These are phyloP conservation scores for Minunthozetes semirufus DNA, from an alignment of 2,888 invertebrate genomes.

Conservation along the genomic window DNA sequence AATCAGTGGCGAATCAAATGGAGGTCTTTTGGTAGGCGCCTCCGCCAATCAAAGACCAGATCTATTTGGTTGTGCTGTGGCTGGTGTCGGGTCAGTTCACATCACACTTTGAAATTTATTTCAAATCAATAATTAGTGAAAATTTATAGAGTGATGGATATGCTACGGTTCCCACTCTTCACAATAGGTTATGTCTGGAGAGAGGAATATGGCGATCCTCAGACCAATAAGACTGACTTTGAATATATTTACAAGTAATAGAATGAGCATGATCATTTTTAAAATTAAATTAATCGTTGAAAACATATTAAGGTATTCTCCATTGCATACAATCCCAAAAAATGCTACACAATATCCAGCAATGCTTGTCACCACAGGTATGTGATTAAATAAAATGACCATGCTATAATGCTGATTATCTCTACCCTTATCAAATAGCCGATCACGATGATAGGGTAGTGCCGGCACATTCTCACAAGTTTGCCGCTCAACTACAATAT, in stretches of 20 bases:
- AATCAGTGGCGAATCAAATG: conserved; percentile 33
- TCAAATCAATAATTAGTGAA: no score
- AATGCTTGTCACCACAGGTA: conserved; percentile 49
- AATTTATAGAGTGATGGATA: conserved; percentile 36
- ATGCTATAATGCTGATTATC: no score
- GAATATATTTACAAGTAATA: conserved; percentile 42
- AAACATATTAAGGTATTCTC: conserved; percentile 50
- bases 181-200: conserved; percentile 34
- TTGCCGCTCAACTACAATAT: conserved; percentile 52
- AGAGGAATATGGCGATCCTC: conserved; percentile 33
- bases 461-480: conserved; percentile 54
- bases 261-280: no score
- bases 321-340: conserved; percentile 51
- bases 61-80: conserved; percentile 29
- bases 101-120: no score
- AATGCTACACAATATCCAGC: conserved; percentile 49
- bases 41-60: conserved; percentile 29
- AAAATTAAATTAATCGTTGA: no score
- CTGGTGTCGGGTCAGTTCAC: conserved; percentile 31
- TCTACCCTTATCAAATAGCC: no score
- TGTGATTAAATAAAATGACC: no score
- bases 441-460: conserved; percentile 55
- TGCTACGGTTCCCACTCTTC: conserved; percentile 34
- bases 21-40: conserved; percentile 30
- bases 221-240: conserved; percentile 20